Base-by-base conservation (phyloP, 2,888 invertebrate genomes). In the Drosophila histrio region DNA sequence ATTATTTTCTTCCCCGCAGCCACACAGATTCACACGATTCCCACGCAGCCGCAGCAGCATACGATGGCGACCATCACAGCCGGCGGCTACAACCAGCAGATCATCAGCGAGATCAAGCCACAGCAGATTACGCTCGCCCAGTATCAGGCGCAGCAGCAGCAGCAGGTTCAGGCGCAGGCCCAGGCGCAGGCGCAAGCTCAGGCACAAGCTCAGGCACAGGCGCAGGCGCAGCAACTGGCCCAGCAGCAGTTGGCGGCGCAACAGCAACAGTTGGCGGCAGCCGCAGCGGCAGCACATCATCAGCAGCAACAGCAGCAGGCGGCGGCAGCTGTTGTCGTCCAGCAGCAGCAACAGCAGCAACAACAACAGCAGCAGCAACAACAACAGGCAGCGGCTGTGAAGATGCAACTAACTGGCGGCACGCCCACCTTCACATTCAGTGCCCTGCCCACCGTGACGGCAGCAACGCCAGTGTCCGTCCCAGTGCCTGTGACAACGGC, bases 51-150 rank as follows among this genome's bases (percentile, higher is more conserved):
- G 38, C 60, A 60, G 38, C 60, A 60, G 22, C 88, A 90, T 41
- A 89, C 89, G 6, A 89, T 90, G 87, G 89, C 90, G 36, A 90
- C 90, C 3, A 89, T 90, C 24, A 90, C 90, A 2, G 85, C 90
- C 9, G 88, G 86, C 47, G 87, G 89, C 50, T 91, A 89, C 62
- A 91, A 91, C 71, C 91, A 91, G 60, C 91, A 91, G 70, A 90
- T 91, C 46, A 91, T 91, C 47, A 89, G 91, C 59, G 90, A 91
- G 69, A 89, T 90, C 19, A 91, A 91, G 62, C 85, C 89, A 1
- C 90, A 90, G 65, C 90, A 90, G 53, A 90, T 91, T 8, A 90
- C 91, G 2, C 61, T 90, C 60, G 91, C 91, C 2, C 91, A 91
- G 64, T 90, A 90, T 50, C 91, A 91, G 76, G 90, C 91, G 32